Conservation (phyloP, 2,888 invertebrate species). For the Melinaea menophilus region DNA sequence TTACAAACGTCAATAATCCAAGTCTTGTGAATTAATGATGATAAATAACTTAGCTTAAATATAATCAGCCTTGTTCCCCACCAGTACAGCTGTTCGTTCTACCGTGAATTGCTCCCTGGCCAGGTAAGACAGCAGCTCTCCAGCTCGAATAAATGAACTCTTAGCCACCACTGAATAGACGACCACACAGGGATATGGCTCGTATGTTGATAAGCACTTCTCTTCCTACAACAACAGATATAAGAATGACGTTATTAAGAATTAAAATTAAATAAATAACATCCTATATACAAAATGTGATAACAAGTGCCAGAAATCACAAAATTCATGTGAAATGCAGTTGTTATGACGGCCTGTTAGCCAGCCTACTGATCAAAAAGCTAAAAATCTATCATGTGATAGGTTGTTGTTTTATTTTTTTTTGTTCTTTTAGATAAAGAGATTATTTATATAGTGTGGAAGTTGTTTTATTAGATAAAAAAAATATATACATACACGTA, state of each 20-base stretch:
- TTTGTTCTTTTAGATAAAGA: no score
- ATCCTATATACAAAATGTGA: neutral
- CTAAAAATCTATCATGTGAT: no score
- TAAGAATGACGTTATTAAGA: neutral
- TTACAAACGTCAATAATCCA: no score
- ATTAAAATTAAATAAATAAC: neutral
- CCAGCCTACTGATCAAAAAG: no score
- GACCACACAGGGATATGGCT: constrained; percentile 95
- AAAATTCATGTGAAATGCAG: no score
- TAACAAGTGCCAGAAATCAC: no score
- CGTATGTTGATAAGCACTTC: constrained; percentile 92
- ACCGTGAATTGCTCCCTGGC: constrained; percentile 89
- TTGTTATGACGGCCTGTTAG: no score
- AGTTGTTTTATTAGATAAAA: no score
- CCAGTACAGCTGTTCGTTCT: constrained; percentile 91
- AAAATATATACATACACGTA: no score
- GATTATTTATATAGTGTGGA: no score
- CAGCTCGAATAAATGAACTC: constrained; percentile 88
- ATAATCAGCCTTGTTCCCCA: constrained; percentile 96
- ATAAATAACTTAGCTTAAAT: constrained; percentile 85
- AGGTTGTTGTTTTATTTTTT: no score
- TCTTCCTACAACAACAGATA: constrained; percentile 80
- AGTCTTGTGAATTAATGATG: neutral
- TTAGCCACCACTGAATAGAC: constrained; percentile 93
- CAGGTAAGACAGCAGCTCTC: constrained; percentile 91